These are phyloP conservation scores for Drymodes brunneopygia DNA, from an alignment of 2,113 vertebrate species.

Conservation along the genomic window DNA sequence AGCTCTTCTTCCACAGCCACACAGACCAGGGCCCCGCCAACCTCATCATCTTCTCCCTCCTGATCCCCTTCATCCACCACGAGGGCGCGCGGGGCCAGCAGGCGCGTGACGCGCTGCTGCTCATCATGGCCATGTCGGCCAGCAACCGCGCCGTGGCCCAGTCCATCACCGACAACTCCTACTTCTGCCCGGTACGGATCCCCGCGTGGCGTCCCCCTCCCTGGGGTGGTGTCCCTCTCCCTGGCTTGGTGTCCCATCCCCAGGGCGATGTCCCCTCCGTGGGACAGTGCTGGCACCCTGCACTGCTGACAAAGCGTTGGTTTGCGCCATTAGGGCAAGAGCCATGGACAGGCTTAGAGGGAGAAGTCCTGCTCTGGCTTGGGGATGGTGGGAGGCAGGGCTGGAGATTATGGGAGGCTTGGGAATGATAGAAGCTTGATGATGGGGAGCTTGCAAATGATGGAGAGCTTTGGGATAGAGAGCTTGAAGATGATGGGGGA, in stretches of 20 bases:
- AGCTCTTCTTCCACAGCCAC: slow-evolving; percentile 86
- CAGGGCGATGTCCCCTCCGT: background rate
- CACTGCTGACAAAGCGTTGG: fast-evolving
- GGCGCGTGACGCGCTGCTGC: slow-evolving; percentile 89
- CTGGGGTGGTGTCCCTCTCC: too few species aligned
- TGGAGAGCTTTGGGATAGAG: background rate
- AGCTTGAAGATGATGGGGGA: background rate
- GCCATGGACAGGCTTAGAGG: background rate
- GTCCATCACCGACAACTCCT: slow-evolving; percentile 92
- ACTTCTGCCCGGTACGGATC: slow-evolving; percentile 91
- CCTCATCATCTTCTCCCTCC: slow-evolving; percentile 92
- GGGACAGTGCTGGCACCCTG: background rate
- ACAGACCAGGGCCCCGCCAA: slow-evolving; percentile 82
- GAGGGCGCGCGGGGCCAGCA: slow-evolving; percentile 91
- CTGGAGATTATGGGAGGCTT: background rate
- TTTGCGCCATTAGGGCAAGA: background rate
- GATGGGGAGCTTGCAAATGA: background rate
- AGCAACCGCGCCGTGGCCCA: slow-evolving; percentile 81
- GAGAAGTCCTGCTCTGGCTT: background rate
- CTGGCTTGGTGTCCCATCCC: background rate
- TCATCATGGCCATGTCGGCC: slow-evolving; percentile 93
- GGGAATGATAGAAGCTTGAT: background rate
- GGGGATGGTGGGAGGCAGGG: fast-evolving
- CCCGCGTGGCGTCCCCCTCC: fast-evolving
- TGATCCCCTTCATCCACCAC: slow-evolving; percentile 94